Evolutionary conservation across 2,113 vertebrate species (phyloP).

Genomic region (Aphelocoma coerulescens): DNA sequence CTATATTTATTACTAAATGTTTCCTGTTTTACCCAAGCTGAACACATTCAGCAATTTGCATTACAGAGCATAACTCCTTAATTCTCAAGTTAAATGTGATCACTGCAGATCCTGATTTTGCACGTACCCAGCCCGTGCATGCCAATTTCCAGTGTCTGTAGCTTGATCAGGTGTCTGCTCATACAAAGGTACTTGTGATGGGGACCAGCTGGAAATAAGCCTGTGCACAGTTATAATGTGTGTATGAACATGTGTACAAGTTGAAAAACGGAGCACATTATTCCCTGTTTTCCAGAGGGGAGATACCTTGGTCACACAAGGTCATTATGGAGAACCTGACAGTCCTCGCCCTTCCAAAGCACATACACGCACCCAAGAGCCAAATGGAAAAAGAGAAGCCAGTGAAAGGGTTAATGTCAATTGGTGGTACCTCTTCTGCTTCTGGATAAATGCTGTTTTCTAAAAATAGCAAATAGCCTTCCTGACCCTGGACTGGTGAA

Average conservation of each 20-base stretch:
- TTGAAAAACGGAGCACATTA: neutral
- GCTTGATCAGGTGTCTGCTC: neutral
- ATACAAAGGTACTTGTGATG: neutral
- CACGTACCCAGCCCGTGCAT: fast-evolving
- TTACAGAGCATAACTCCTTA: neutral
- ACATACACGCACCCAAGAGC: neutral
- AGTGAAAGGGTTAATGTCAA: neutral
- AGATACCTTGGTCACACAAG: neutral
- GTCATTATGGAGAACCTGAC: neutral
- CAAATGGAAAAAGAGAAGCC: neutral
- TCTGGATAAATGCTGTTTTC: neutral
- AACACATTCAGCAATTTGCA: neutral
- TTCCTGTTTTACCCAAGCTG: neutral
- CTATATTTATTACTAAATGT: neutral
- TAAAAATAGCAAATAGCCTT: neutral
- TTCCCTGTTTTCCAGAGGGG: neutral
- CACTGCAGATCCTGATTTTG: neutral
- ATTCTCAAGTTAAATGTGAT: neutral
- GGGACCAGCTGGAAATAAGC: neutral
- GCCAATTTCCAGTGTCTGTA: fast-evolving
- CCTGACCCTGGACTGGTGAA: neutral
- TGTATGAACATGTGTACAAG: neutral
- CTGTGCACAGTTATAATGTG: neutral
- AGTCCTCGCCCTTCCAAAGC: fast-evolving
- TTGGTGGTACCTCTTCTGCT: neutral